Evolutionary conservation across 2,113 vertebrate species (phyloP), one percentile per base, ranked within the genome.

Genomic region (Paracanthobrama guichenoti): DNA sequence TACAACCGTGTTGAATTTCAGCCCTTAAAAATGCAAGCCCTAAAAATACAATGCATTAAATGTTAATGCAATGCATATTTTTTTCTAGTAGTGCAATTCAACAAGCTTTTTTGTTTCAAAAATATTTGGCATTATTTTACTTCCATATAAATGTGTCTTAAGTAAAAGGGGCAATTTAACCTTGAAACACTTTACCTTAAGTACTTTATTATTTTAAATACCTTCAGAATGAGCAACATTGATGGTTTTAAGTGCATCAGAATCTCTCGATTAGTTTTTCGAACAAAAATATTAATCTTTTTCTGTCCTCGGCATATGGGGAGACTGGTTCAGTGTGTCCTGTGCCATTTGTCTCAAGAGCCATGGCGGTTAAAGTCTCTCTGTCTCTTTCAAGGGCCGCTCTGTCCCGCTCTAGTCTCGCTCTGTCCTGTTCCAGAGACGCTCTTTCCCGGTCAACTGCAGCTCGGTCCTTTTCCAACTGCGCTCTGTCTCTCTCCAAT

Each of bases 381-480:
- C 78, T 83, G 46, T 90, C 87, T 55, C 81, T 92, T 74, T 94
- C 86, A 88, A 94, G 90, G 44, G 93, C 16, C 0, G 82, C 91
- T 28, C 87, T 77, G 50, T 93, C 90, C 59, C 86, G 82, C 18
- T 91, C 91, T 26, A 93, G 62, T 12, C 81, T 59, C 0, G 86
- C 91, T 76, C 88, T 60, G 55, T 91, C 89, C 20, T 88, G 86
- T n/a, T 89, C 88, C 69, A 91, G 67, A 0, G 86, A 84, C 0
- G 88, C 87, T 66, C 88, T 39, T 76, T 95, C 93, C 24, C 92
- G 81, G n/a, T 87, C 80, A 57, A 93, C 89, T 0, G 89, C 82
- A 3, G 84, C 91, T 50, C 92, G 62, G 78, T 94, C 93, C 86
- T 92, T 93, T 84, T 94, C 93, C 87, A 94, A 81, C 86, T 92